These are phyloP conservation scores for Ethmia dodecea DNA, from an alignment of 2,888 invertebrate genomes.

Conservation along the genomic window DNA sequence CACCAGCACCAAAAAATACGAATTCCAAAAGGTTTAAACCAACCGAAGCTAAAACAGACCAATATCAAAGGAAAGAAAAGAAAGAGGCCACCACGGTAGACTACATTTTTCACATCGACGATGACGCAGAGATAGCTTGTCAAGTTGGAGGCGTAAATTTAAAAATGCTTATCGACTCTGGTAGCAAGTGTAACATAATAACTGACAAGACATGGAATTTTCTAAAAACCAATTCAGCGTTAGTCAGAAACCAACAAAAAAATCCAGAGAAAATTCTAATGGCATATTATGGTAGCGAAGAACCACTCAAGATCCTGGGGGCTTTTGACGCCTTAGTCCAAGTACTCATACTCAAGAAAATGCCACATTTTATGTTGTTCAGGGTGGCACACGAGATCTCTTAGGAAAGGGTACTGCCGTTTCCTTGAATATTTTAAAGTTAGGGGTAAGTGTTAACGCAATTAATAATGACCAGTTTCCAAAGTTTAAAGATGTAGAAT, in stretches of 20 bases:
- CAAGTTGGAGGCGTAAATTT: slow-evolving; percentile 16
- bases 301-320: slow-evolving; percentile 17
- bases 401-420: slow-evolving; percentile 5
- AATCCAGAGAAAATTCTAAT: slow-evolving; percentile 15
- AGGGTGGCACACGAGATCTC: neutral
- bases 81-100: too few species aligned
- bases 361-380: slow-evolving; percentile 18
- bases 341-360: neutral
- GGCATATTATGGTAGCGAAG: slow-evolving; percentile 19
- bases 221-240: slow-evolving; percentile 13
- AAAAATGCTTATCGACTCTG: slow-evolving; percentile 19
- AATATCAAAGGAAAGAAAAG: neutral
- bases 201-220: slow-evolving; percentile 18
- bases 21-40: neutral
- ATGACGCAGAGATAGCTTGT: slow-evolving; percentile 11
- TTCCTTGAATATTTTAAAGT: slow-evolving; percentile 10
- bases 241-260: slow-evolving; percentile 4
- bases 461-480: slow-evolving; percentile 20
- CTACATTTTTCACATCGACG: slow-evolving; percentile 17
- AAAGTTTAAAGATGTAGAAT: slow-evolving; percentile 16
- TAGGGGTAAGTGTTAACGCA: slow-evolving; percentile 9
- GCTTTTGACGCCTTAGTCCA: slow-evolving; percentile 10
- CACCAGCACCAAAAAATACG: neutral
- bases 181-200: slow-evolving; percentile 21
- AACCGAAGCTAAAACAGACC: neutral